Conservation (phyloP, 2,113 vertebrate species). For the Takifugu flavidus region DNA sequence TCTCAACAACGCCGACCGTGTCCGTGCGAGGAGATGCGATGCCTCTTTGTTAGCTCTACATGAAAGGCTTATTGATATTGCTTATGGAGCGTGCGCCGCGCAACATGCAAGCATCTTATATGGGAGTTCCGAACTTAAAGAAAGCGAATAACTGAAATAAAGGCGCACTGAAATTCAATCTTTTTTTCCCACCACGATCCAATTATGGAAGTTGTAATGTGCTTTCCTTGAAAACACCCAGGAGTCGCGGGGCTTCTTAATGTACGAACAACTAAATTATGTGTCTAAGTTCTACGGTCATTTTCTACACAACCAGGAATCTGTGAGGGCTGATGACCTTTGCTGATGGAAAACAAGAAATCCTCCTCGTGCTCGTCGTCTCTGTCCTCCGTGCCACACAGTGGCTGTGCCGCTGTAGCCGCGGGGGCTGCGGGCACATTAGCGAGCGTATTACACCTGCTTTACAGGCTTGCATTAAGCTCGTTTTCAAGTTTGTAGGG, state of each 20-base stretch:
- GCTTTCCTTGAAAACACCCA: conserved; percentile 21
- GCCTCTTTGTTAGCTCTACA: conserved; percentile 69
- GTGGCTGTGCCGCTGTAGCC: conserved; percentile 53
- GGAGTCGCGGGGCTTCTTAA: conserved; percentile 25
- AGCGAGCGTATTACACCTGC: conserved; percentile 74
- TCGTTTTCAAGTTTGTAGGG: conserved; percentile 61
- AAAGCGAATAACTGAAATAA: conserved; percentile 44
- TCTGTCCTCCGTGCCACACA: conserved; percentile 33
- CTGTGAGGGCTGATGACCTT: conserved; percentile 51
- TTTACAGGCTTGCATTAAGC: conserved; percentile 76
- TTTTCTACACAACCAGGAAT: conserved; percentile 47
- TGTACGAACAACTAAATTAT: conserved; percentile 33
- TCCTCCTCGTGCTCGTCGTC: conserved; percentile 25
- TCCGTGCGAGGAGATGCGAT: conserved; percentile 51
- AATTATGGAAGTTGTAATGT: conserved; percentile 24
- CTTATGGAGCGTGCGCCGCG: conserved; percentile 41
- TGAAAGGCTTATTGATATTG: conserved; percentile 69
- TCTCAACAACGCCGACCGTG: conserved; percentile 56
- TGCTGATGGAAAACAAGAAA: conserved; percentile 54
- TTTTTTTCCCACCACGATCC: conserved; percentile 39
- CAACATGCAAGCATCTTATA: conserved; percentile 34
- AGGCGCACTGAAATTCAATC: conserved; percentile 55
- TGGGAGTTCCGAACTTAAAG: conserved; percentile 59
- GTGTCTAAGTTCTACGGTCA: conserved; percentile 44
- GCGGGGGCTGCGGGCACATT: conserved; percentile 59